Evolutionary conservation across 2,888 invertebrate species (phyloP).

Genomic region (Dolomedes plantarius): DNA sequence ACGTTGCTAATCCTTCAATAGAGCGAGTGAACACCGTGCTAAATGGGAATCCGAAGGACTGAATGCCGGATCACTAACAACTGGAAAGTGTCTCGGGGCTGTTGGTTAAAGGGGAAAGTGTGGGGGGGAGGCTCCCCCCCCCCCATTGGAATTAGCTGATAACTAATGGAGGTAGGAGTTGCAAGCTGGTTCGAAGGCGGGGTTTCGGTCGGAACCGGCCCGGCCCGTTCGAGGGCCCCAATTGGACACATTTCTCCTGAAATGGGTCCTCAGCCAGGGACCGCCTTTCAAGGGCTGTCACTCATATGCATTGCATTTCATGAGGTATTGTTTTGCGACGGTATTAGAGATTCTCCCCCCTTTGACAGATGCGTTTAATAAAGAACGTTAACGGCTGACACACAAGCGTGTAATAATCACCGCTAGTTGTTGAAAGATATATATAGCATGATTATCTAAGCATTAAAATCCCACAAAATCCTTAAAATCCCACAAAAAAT

Average conservation of each 20-base stretch:
- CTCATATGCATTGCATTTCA: neutral
- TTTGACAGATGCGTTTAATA: too few species aligned
- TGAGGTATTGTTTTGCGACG: neutral
- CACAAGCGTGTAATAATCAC: too few species aligned
- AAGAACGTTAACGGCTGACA: too few species aligned
- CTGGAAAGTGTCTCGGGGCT: too few species aligned
- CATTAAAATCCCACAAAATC: too few species aligned
- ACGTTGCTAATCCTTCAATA: conserved; percentile 36
- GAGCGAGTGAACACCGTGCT: conserved; percentile 36
- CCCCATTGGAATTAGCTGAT: conserved; percentile 27
- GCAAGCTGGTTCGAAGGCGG: conserved; percentile 23
- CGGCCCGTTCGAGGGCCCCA: conserved; percentile 17
- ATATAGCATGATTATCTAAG: too few species aligned
- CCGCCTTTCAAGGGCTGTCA: conserved; percentile 38
- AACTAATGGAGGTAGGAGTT: conserved; percentile 41
- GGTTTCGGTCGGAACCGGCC: conserved; percentile 26
- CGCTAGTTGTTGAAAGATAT: too few species aligned
- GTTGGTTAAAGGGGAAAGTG: conserved; percentile 17
- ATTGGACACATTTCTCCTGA: conserved; percentile 42
- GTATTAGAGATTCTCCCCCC: too few species aligned
- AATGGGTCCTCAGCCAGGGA: conserved; percentile 18
- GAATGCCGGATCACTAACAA: conserved; percentile 16
- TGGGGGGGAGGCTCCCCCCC: too few species aligned
- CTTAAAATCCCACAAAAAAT: too few species aligned
- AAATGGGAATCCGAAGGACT: conserved; percentile 31